phyloP scores from a whole-genome alignment of 2,797 vertebrate species.

The Uromys caudimaculatus region DNA sequence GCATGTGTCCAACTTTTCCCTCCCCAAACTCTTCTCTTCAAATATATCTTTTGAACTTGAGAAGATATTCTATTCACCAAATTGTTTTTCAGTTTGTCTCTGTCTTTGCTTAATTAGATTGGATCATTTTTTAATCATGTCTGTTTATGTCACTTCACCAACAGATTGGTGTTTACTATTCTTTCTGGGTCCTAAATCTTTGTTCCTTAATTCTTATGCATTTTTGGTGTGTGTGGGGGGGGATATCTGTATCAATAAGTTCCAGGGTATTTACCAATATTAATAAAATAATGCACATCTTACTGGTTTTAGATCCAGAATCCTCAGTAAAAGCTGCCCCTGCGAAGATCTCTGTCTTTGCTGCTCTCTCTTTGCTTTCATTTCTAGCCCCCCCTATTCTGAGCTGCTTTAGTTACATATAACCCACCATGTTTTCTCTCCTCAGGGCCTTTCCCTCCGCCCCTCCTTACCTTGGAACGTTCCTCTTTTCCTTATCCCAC shows the following conservation, averaged over 20 bases:
- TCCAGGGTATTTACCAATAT: background rate
- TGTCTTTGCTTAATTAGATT: background rate
- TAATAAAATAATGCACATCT: background rate
- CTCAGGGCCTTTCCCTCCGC: background rate
- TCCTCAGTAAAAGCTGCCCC: background rate
- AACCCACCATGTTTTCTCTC: background rate
- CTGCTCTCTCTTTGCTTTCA: background rate
- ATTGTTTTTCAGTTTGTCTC: background rate
- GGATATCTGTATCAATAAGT: background rate
- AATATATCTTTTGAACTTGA: background rate
- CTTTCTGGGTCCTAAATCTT: background rate
- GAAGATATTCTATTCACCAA: background rate
- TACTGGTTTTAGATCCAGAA: background rate
- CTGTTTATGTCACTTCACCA: background rate
- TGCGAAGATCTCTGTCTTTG: background rate
- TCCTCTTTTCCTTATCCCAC: accelerated
- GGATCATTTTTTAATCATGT: background rate
- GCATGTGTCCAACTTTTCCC: background rate
- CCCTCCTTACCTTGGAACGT: background rate
- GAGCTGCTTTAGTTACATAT: background rate
- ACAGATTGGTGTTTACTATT: background rate
- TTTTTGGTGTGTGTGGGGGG: background rate
- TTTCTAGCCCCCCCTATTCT: background rate
- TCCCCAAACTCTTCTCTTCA: background rate
- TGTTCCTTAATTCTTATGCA: background rate